Base-by-base conservation (phyloP, 1,140 invertebrate species). In the Brachionus rubens region DNA sequence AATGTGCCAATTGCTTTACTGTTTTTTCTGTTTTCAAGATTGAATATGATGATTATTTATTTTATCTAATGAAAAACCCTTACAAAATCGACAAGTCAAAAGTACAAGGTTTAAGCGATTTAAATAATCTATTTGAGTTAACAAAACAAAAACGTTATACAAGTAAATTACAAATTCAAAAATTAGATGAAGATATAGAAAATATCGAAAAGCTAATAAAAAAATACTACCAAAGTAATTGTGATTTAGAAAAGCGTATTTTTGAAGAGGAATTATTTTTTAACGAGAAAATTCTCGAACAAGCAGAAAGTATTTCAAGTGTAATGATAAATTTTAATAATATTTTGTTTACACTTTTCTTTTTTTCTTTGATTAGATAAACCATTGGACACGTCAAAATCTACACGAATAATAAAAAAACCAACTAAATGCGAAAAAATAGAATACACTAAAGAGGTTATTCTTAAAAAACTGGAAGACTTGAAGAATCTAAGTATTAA, bases 21-120 rank as follows among this genome's bases (percentile, higher is more conserved):
- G 26, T 30, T 59, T 14, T 30, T 33, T 33, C 16, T 30, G 6
- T 40, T 62, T 65, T 65, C 4, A 9, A 65, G 59, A 14, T 19
- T 14, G 59, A 65, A 26, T 65, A 65, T 65, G 59, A 65, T 26
- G 59, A 65, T 10, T 65, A 65, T 65, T 65, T 65, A n/a, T 65
- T 65, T 65, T 65, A 65, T 65, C 24, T 65, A 21, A 65, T 65
- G 40, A 65, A 43, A 65, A 65, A 65, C n/a, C 59, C 59, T 0
- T 9, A n/a, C 7, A 21, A 59, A 59, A 59, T 43, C 19, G 40
- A 65, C 10, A 16, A 21, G 1, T 24, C 19, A 14, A 7, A 43
- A 1, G 33, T 36, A n/a, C 28, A 33, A 24, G 43, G 21, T 65
- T 43, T 43, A 41, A 30, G 21, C 36, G 36, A 65, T 43, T 14